Evolutionary conservation across 2,797 vertebrate genomes (phyloP).

Genomic region (Mormyrops boulengeri): DNA sequence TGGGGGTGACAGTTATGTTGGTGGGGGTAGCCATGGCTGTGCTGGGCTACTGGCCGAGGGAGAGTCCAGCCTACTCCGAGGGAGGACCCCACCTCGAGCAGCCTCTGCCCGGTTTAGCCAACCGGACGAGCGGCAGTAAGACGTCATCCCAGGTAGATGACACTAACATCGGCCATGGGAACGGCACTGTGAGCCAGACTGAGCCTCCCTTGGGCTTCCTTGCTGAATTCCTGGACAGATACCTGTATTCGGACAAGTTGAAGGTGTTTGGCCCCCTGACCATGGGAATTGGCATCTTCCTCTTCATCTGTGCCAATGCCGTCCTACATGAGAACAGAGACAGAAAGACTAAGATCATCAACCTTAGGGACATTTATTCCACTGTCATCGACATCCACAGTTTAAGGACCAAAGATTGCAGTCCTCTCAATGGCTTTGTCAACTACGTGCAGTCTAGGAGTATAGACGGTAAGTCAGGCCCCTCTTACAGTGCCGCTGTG

Average conservation of each 20-base stretch:
- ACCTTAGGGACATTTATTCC: slow-evolving; percentile 93
- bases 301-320: slow-evolving; percentile 96
- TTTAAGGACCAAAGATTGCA: slow-evolving; percentile 76
- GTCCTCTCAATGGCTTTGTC: slow-evolving; percentile 82
- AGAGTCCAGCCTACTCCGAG: slow-evolving; percentile 57
- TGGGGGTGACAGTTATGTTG: slow-evolving; percentile 79
- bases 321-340: slow-evolving; percentile 95
- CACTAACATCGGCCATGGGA: slow-evolving; percentile 48
- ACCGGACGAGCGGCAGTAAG: slow-evolving; percentile 40
- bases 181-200: slow-evolving; percentile 41
- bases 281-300: slow-evolving; percentile 98
- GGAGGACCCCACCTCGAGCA: slow-evolving; percentile 29
- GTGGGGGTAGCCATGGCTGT: slow-evolving; percentile 89
- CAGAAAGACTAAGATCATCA: slow-evolving; percentile 96
- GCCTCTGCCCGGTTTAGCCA: slow-evolving; percentile 38
- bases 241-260: slow-evolving; percentile 92
- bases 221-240: slow-evolving; percentile 73
- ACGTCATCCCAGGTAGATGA: slow-evolving; percentile 22
- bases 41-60: slow-evolving; percentile 92
- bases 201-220: slow-evolving; percentile 69
- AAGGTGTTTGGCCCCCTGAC: slow-evolving; percentile 94
- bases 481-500: slow-evolving; percentile 53
- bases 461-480: slow-evolving; percentile 62
- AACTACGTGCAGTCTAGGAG: slow-evolving; percentile 74
- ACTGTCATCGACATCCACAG: slow-evolving; percentile 93